Evolutionary conservation across 92 coral and sea anemone genomes (phyloP), one percentile per base, ranked within the genome.

Genomic region (Chrysogorgia sp.): DNA sequence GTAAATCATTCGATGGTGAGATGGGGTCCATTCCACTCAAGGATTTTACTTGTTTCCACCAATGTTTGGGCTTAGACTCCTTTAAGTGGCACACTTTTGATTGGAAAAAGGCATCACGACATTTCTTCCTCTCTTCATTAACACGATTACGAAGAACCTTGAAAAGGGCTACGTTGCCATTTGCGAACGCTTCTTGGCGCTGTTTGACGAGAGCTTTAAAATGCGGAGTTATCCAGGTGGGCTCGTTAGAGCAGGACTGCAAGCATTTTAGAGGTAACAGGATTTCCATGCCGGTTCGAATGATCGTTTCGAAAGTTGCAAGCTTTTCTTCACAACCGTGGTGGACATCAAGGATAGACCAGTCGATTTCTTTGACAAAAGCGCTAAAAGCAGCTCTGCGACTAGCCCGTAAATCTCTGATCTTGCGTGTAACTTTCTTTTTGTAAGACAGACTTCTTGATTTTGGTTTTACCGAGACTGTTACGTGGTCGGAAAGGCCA

Each of bases 261-360:
- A 61, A 3, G 34, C 1, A 17, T 31, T 31, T 61, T 25, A 26
- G 10, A 26, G 67, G 67, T 26, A 61, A n/a, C 6, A 61, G 40
- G 29, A 61, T 61, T 34, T 61, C 67, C 67, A 31, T 61, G 10
- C 67, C 67, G 2, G 67, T 61, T 3, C 67, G 67, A 61, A 61
- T 61, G 34, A 61, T 61, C 0, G 67, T 61, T 31, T 61, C 67
- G 12, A 61, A 29, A 37, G n/a, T n/a, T n/a, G n/a, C n/a, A n/a
- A n/a, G n/a, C n/a, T n/a, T n/a, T n/a, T n/a, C n/a, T n/a, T n/a
- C n/a, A n/a, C n/a, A n/a, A n/a, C n/a, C n/a, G n/a, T n/a, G n/a
- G n/a, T n/a, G n/a, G n/a, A n/a, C n/a, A n/a, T n/a, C n/a, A n/a
- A n/a, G n/a, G n/a, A n/a, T n/a, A n/a, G n/a, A n/a, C n/a, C n/a